A percentile compares a stretch with the other conserved stretches of the same genome.
Evolutionary conservation across 1,140 invertebrate species (phyloP).

Genomic region (Lerema accius): DNA sequence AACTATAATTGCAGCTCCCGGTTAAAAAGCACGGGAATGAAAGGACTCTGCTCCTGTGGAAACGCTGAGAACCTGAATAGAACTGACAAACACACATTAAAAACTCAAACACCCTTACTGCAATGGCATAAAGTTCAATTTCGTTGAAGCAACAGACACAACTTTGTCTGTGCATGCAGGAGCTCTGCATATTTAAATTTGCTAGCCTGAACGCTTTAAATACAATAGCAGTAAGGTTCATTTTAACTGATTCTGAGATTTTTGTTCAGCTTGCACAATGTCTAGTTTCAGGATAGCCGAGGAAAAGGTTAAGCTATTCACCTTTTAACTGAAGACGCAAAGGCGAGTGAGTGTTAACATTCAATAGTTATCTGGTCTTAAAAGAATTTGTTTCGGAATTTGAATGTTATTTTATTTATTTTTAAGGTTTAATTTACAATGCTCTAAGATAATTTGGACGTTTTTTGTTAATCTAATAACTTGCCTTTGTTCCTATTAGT

Average conservation of each 20-base stretch:
- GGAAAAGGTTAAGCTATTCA: slow-evolving; percentile 33
- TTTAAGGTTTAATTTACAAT: not conserved
- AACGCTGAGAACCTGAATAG: slow-evolving; percentile 22
- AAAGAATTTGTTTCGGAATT: not conserved
- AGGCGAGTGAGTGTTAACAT: slow-evolving; percentile 24
- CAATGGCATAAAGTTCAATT: slow-evolving; percentile 6
- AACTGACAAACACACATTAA: slow-evolving; percentile 28
- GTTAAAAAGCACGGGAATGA: slow-evolving; percentile 33
- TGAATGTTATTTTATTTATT: not conserved
- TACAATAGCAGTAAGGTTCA: not conserved
- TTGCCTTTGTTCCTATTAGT: too few relatives aligned
- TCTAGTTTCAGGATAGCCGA: slow-evolving; percentile 17
- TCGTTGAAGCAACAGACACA: not conserved
- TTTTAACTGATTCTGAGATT: not conserved
- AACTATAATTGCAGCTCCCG: slow-evolving; percentile 32
- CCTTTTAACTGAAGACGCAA: slow-evolving; percentile 30
- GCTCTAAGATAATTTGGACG: too few relatives aligned
- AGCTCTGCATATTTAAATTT: slow-evolving; percentile 1
- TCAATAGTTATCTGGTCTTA: slow-evolving; percentile 20
- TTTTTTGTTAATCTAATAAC: too few relatives aligned
- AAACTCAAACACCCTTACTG: slow-evolving; percentile 8
- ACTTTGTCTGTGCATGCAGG: slow-evolving; percentile 13
- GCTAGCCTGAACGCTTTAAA: not conserved
- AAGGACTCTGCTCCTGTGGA: slow-evolving; percentile 26
- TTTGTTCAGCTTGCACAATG: not conserved